Conservation (phyloP, 1,140 invertebrate species). For the Calephelis nemesis region DNA sequence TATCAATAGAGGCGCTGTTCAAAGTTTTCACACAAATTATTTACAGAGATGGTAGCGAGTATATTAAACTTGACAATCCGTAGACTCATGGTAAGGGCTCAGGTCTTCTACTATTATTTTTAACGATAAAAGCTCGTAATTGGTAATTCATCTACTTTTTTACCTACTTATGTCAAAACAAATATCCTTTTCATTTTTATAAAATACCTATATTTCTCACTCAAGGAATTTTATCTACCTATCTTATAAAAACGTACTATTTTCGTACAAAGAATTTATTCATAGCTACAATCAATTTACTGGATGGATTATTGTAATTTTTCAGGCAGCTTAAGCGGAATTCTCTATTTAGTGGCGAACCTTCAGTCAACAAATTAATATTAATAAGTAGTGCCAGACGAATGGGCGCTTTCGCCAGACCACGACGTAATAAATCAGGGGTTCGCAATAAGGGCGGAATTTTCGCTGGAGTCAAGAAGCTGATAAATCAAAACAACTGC, state of each 20-base stretch:
- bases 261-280: background rate
- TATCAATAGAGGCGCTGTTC: too few species aligned
- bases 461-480: background rate
- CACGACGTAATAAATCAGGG: background rate
- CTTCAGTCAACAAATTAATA: slow-evolving; percentile 12
- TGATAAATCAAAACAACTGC: slow-evolving; percentile 5
- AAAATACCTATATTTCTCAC: too few species aligned
- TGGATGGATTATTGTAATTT: background rate
- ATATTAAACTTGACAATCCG: too few species aligned
- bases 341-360: background rate
- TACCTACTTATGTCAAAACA: too few species aligned
- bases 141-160: too few species aligned
- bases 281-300: background rate
- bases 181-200: too few species aligned
- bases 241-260: background rate
- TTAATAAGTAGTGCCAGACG: slow-evolving; percentile 10
- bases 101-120: too few species aligned
- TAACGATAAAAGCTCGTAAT: too few species aligned
- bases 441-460: background rate
- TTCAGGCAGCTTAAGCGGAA: background rate
- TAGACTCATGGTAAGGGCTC: too few species aligned
- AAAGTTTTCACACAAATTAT: too few species aligned
- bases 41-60: too few species aligned
- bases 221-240: too few species aligned
- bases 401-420: slow-evolving; percentile 5